Evolutionary conservation across 2,888 invertebrate genomes (phyloP), one percentile per base, ranked within the genome.

Genomic region (Brachycybe producta): DNA sequence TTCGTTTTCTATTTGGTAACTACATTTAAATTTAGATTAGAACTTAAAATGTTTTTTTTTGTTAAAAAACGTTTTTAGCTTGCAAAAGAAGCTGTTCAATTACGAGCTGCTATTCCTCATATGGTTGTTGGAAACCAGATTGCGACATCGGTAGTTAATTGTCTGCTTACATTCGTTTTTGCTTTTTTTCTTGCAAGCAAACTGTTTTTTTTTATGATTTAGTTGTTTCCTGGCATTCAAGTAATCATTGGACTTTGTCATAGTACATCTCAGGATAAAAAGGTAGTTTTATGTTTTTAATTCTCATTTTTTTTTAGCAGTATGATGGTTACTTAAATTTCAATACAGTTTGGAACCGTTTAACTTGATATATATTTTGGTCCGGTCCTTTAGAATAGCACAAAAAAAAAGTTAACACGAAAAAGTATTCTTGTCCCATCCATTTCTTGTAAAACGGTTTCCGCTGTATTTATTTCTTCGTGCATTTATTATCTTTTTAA

Each of bases 111-210:
- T 0, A 90, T 94, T 63, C 94, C 94, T 0, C 94, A 94, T 62
- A 85, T 95, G 76, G 94, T 95, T 5, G 90, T 94, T 35, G 92
- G 92, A 41, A 94, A 94, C 69, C 91, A 94, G 69, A 94, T 95
- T 55, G 86, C 92, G 73, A 90, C 91, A 3, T 91, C 92, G 21
- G 84, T 90, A 65, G 68, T 68, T 66, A n/a, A n/a, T n/a, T n/a
- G n/a, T n/a, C n/a, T n/a, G n/a, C n/a, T n/a, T n/a, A n/a, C n/a
- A n/a, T n/a, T n/a, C n/a, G n/a, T n/a, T n/a, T n/a, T n/a, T n/a
- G n/a, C n/a, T n/a, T 28, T 21, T 24, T 40, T 45, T 11, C 19
- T 44, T 24, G 28, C 27, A 23, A 5, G 32, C 8, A 34, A 15
- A 26, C 7, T 38, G 28, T 44, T 28, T 15, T 50, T 3, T 51